phyloP scores from a whole-genome alignment of 2,797 vertebrate genomes.

The Sebastes umbrosus region DNA sequence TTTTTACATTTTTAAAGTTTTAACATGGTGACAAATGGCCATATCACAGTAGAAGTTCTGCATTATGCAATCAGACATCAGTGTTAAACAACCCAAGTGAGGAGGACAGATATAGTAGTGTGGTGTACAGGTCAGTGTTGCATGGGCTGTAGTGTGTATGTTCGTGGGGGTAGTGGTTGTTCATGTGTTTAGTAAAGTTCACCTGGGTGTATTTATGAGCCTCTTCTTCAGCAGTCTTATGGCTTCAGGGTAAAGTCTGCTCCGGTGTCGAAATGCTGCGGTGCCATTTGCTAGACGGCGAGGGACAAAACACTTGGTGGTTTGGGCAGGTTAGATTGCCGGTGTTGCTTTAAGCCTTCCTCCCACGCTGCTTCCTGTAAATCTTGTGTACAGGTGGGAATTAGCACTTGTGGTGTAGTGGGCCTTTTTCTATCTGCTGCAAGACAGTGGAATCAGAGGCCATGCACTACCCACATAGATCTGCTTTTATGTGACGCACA shows the following conservation, averaged over 20 bases:
- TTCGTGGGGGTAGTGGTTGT: background rate
- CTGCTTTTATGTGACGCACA: background rate
- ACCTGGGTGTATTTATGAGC: slow-evolving; percentile 13
- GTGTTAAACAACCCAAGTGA: background rate
- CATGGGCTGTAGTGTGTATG: background rate
- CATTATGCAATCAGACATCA: background rate
- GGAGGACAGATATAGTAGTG: background rate
- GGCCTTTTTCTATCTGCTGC: background rate
- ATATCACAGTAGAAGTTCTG: background rate
- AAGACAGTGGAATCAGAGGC: slow-evolving; percentile 1
- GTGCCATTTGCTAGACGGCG: slow-evolving; percentile 39
- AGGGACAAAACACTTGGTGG: slow-evolving; percentile 28
- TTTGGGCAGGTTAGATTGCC: slow-evolving; percentile 36
- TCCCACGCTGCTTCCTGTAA: slow-evolving; percentile 44
- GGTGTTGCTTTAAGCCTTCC: slow-evolving; percentile 36
- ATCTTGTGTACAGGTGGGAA: slow-evolving; percentile 49
- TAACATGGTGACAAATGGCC: background rate
- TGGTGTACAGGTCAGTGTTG: background rate
- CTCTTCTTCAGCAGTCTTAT: slow-evolving; percentile 14
- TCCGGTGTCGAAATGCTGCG: slow-evolving; percentile 4
- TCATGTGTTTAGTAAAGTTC: slow-evolving; percentile 16
- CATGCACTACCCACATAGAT: background rate
- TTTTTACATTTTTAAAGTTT: background rate
- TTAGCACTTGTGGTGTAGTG: slow-evolving; percentile 19
- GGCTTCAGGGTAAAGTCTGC: slow-evolving; percentile 37